Conservation (phyloP, 2,113 vertebrate genomes). For the Trachemys scripta region DNA sequence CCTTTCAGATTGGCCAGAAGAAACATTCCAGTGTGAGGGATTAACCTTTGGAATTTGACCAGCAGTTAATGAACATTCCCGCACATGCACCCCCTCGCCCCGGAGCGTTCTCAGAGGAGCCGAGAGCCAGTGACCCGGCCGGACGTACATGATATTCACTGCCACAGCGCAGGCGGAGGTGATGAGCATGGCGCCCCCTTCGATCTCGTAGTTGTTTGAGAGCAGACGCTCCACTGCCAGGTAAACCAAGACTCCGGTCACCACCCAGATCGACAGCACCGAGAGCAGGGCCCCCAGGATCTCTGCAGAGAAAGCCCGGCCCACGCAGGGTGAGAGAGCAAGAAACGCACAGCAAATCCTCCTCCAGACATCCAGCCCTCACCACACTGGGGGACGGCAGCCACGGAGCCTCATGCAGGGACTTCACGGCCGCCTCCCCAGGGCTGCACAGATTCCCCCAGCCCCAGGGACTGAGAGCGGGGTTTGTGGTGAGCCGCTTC, state of each 20-base stretch:
- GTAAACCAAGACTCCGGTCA: slow-evolving; percentile 86
- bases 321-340: neutral
- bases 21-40: neutral
- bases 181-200: slow-evolving; percentile 87
- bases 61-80: neutral
- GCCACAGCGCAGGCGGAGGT: slow-evolving; percentile 89
- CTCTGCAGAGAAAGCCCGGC: slow-evolving; percentile 77
- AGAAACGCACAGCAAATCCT: neutral
- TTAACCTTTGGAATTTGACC: neutral
- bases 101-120: fast-evolving
- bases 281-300: slow-evolving; percentile 91
- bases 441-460: neutral
- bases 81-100: too few relatives aligned
- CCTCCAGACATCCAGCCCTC: neutral
- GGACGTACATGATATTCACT: slow-evolving; percentile 87
- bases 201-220: slow-evolving; percentile 85
- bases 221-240: slow-evolving; percentile 85
- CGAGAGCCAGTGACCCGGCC: fast-evolving
- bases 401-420: neutral
- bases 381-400: neutral
- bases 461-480: neutral
- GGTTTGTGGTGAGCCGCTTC: neutral
- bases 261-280: slow-evolving; percentile 91
- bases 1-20: neutral
- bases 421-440: neutral